Evolutionary conservation across 2,113 vertebrate species (phyloP).

Genomic region (Albula goreensis): DNA sequence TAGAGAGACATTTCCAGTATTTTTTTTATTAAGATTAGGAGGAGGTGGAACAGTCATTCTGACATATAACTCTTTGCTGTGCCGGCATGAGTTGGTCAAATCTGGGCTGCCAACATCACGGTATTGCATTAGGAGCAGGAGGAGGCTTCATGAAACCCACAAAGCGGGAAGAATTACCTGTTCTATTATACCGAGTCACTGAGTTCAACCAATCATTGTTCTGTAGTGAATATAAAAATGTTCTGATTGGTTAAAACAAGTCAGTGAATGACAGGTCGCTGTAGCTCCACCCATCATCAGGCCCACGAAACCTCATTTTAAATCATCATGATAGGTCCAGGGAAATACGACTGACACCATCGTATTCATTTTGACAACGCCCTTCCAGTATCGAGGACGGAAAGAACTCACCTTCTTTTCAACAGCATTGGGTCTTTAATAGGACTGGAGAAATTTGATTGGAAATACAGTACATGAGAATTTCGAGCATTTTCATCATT

Average conservation of each 20-base stretch:
- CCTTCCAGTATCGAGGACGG: background rate
- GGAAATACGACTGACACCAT: background rate
- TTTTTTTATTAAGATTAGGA: conserved; percentile 11
- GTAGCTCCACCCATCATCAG: too few species aligned
- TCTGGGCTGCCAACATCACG: background rate
- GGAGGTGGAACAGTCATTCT: conserved; percentile 10
- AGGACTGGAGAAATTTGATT: background rate
- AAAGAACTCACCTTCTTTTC: background rate
- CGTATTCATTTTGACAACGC: background rate
- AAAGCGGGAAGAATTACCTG: too few species aligned
- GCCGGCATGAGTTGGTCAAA: background rate
- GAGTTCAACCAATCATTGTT: too few species aligned
- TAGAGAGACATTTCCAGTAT: background rate
- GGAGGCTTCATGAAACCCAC: too few species aligned
- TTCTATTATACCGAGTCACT: too few species aligned
- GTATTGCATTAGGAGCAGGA: too few species aligned
- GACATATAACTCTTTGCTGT: background rate
- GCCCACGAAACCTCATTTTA: too few species aligned
- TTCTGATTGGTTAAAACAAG: too few species aligned
- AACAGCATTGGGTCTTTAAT: background rate
- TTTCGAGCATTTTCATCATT: background rate
- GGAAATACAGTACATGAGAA: background rate
- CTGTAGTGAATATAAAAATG: too few species aligned
- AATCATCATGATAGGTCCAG: too few species aligned
- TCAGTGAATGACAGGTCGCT: too few species aligned